Evolutionary conservation across 1,140 invertebrate species (phyloP).

Genomic region (Muscidifurax raptorellus): DNA sequence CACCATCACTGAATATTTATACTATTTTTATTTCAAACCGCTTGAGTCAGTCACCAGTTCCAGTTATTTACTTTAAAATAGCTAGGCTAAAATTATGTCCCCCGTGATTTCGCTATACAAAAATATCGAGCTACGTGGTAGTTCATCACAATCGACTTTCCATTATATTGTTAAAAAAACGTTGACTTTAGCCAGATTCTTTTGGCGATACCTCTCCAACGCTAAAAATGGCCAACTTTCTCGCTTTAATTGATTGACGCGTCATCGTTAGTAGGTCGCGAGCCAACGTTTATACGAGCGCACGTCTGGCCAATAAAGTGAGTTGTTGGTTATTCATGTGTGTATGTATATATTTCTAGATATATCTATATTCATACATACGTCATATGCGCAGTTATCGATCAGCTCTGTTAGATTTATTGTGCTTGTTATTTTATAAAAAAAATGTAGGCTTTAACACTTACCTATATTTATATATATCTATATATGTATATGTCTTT

Average conservation of each 20-base stretch:
- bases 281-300: not conserved
- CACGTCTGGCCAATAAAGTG: not conserved
- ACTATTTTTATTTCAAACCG: not conserved
- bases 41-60: not conserved
- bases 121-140: conserved; percentile 29
- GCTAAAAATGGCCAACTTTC: not conserved
- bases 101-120: conserved; percentile 18
- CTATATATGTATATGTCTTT: no score
- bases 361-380: not conserved
- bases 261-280: not conserved
- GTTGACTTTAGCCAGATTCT: not conserved
- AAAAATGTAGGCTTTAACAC: not conserved
- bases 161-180: not conserved
- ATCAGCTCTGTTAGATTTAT: not conserved
- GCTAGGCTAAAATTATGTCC: conserved; percentile 18
- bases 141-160: conserved; percentile 25
- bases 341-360: not conserved
- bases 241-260: not conserved
- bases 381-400: not conserved
- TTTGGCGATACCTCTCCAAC: not conserved
- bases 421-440: conserved; percentile 7
- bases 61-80: not conserved
- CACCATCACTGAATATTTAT: conserved; percentile 1
- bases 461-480: not conserved
- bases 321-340: not conserved